Evolutionary conservation across 2,113 vertebrate species (phyloP).

Genomic region (Leiothrix lutea): DNA sequence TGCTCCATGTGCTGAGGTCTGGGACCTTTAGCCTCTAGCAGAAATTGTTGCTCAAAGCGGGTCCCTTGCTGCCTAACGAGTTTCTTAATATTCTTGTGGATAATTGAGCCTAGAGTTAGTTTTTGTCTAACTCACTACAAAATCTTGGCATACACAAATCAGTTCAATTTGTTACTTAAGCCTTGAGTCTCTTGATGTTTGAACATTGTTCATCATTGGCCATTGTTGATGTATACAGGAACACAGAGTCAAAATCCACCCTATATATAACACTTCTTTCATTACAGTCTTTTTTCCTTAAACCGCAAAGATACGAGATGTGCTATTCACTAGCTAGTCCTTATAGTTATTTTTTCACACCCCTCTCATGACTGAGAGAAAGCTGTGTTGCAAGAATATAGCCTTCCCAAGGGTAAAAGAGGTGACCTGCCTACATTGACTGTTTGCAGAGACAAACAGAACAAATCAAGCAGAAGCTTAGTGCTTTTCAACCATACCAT

Average conservation of each 20-base stretch:
- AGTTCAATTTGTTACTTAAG: background rate
- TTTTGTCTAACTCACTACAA: background rate
- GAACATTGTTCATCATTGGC: background rate
- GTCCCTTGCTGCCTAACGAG: background rate
- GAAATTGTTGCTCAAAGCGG: background rate
- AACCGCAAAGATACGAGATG: background rate
- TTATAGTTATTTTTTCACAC: background rate
- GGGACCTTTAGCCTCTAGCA: background rate
- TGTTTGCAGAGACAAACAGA: background rate
- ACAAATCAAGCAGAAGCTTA: background rate
- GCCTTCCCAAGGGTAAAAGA: slow-evolving; percentile 12
- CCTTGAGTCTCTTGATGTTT: background rate
- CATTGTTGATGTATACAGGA: background rate
- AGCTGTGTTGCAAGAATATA: slow-evolving; percentile 29
- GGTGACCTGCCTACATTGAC: background rate
- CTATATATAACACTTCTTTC: background rate
- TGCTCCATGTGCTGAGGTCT: background rate
- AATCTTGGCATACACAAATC: background rate
- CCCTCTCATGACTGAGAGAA: background rate
- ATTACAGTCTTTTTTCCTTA: background rate
- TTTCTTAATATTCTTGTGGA: background rate
- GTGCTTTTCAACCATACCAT: background rate
- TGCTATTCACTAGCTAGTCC: background rate
- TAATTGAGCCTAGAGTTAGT: background rate
- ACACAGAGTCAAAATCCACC: background rate